These are phyloP conservation scores for Spialia ferax DNA, from an alignment of 2,888 invertebrate genomes.

Conservation along the genomic window DNA sequence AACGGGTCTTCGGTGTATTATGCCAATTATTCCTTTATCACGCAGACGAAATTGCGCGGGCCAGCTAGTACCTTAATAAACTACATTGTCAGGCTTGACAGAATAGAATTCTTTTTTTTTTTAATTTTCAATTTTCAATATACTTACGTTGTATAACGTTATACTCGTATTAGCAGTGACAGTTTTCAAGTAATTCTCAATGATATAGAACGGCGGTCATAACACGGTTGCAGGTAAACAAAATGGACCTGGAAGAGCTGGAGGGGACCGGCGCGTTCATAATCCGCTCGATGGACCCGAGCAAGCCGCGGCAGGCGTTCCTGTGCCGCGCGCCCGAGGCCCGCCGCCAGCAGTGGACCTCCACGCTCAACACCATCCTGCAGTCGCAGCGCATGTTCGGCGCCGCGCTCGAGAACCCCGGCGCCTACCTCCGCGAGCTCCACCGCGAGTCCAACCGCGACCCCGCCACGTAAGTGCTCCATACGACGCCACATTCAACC, in stretches of 20 bases:
- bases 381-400: slow-evolving; percentile 98
- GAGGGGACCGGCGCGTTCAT: slow-evolving; percentile 66
- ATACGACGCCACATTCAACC: too few relatives aligned
- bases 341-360: slow-evolving; percentile 94
- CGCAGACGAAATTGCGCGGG: too few relatives aligned
- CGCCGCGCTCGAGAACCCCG: slow-evolving; percentile 98
- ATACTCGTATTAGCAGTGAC: too few relatives aligned
- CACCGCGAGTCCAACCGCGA: slow-evolving; percentile 65
- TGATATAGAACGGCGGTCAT: too few relatives aligned
- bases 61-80: too few relatives aligned
- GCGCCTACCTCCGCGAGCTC: slow-evolving; percentile 79
- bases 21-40: too few relatives aligned
- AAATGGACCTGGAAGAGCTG: slow-evolving; percentile 93
- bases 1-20: too few relatives aligned
- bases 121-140: too few relatives aligned
- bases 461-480: slow-evolving; percentile 70
- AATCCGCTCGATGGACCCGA: slow-evolving; percentile 92
- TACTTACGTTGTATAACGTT: too few relatives aligned
- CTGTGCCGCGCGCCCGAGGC: slow-evolving; percentile 92
- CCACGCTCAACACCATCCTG: slow-evolving; percentile 93
- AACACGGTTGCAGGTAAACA: slow-evolving; percentile 92
- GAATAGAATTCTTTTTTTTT: too few relatives aligned
- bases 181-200: too few relatives aligned
- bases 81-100: too few relatives aligned
- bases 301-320: slow-evolving; percentile 91